Evolutionary conservation across 2,113 vertebrate species (phyloP).

Genomic region (Phodopus roborovskii): DNA sequence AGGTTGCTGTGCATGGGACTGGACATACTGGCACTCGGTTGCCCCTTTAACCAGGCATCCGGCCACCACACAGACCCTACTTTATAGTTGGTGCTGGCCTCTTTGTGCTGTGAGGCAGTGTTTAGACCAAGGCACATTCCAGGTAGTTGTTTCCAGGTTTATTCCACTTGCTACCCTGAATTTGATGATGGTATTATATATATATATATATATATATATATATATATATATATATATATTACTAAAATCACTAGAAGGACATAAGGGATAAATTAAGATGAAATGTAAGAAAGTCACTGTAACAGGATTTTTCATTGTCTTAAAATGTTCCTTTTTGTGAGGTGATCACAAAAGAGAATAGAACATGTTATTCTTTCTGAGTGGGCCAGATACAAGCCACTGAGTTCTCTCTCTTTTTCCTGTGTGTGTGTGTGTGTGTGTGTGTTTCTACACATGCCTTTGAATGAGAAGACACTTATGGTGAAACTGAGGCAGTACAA

Average conservation of each 20-base stretch:
- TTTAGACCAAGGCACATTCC: rapidly evolving
- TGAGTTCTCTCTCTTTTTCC: background rate
- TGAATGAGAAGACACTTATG: background rate
- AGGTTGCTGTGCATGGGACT: background rate
- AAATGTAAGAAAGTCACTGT: background rate
- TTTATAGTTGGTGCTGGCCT: background rate
- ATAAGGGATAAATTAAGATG: background rate
- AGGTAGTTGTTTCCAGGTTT: background rate
- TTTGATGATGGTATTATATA: rapidly evolving
- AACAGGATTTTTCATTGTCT: background rate
- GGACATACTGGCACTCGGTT: too few species aligned
- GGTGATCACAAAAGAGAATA: background rate
- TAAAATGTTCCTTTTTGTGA: background rate
- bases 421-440: background rate
- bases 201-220: too few species aligned
- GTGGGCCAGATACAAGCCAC: background rate
- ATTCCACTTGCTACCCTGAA: background rate
- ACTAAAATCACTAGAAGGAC: constrained; percentile 4
- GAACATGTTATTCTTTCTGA: background rate
- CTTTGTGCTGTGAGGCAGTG: background rate
- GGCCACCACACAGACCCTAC: too few species aligned
- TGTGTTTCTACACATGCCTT: too few species aligned
- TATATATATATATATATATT: background rate
- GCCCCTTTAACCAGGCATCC: background rate
- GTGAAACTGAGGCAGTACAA: background rate